Percentiles rank a stretch among this genome's conserved stretches.
phyloP scores from a whole-genome alignment of 2,888 invertebrate genomes.

The Thymelicus sylvestris region DNA sequence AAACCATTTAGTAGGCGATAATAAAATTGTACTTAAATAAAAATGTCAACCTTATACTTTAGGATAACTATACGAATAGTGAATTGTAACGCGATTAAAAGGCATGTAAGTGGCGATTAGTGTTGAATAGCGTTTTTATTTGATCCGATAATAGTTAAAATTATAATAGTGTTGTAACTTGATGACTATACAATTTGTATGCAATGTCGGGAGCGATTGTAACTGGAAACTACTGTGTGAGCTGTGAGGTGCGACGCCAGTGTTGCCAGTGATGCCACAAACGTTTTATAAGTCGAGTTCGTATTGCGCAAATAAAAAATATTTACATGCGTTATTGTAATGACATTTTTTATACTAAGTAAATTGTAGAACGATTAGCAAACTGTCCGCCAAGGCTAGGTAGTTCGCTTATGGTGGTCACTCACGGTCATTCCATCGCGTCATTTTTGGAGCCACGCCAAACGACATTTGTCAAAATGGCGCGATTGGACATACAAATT shows the following conservation, averaged over 20 bases:
- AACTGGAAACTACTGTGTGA: slow-evolving; percentile 21
- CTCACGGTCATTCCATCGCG: too few relatives aligned
- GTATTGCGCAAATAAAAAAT: neutral
- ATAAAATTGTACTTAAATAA: neutral
- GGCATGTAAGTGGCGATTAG: slow-evolving; percentile 22
- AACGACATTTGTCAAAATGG: too few relatives aligned
- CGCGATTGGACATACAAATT: too few relatives aligned
- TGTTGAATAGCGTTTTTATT: slow-evolving; percentile 17
- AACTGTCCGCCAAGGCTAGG: too few relatives aligned
- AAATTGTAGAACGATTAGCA: too few relatives aligned
- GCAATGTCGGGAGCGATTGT: slow-evolving; percentile 21
- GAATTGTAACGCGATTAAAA: slow-evolving; percentile 1
- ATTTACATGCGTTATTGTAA: too few relatives aligned
- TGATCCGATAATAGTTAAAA: slow-evolving; percentile 20
- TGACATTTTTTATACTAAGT: too few relatives aligned
- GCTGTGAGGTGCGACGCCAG: too few relatives aligned
- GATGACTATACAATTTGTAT: slow-evolving; percentile 20
- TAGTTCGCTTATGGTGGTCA: too few relatives aligned
- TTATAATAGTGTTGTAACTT: slow-evolving; percentile 20
- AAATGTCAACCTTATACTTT: neutral
- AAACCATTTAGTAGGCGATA: neutral
- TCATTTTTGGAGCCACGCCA: too few relatives aligned
- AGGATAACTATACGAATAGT: neutral
- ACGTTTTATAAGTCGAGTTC: slow-evolving; percentile 1
- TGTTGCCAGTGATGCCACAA: too few relatives aligned